A percentile compares a stretch with the other conserved stretches of the same genome.
Conservation (phyloP, 2,888 invertebrate species). For the Notodonta ziczac region DNA sequence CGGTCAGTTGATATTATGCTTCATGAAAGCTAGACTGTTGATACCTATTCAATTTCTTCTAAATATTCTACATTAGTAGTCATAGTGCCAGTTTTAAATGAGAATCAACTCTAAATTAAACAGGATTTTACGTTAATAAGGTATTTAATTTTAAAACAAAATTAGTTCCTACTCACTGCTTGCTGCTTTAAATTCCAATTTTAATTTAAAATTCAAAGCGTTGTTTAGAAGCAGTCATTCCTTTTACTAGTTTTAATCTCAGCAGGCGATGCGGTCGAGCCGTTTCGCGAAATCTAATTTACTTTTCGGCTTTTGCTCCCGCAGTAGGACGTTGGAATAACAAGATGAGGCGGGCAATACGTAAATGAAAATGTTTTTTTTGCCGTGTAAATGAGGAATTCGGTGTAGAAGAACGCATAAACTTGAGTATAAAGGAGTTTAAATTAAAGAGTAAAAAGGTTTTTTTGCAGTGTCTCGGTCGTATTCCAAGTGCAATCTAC, state of each 20-base stretch:
- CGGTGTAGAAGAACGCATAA: neutral
- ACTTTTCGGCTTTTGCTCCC: conserved; percentile 40
- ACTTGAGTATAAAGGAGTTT: too few relatives aligned
- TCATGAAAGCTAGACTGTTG: too few relatives aligned
- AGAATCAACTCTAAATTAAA: too few relatives aligned
- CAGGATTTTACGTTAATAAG: too few relatives aligned
- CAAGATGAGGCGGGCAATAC: conserved; percentile 28
- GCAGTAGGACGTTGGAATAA: conserved; percentile 25
- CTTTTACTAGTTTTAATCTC: conserved; percentile 39
- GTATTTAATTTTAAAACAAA: neutral
- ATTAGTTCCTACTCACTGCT: neutral
- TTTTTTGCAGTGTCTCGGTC: too few relatives aligned
- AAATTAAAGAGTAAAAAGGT: too few relatives aligned
- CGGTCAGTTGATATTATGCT: too few relatives aligned
- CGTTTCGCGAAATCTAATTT: conserved; percentile 42
- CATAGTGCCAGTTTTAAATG: too few relatives aligned
- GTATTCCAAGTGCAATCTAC: too few relatives aligned
- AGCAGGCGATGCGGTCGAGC: conserved; percentile 29
- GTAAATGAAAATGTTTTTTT: conserved; percentile 15
- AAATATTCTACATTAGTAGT: too few relatives aligned
- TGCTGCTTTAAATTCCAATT: neutral
- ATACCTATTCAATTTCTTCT: too few relatives aligned
- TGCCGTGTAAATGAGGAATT: neutral
- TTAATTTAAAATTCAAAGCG: neutral
- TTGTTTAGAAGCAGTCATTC: conserved; percentile 8